phyloP scores from a whole-genome alignment of 1,140 invertebrate genomes.

The Globodera rostochiensis region DNA sequence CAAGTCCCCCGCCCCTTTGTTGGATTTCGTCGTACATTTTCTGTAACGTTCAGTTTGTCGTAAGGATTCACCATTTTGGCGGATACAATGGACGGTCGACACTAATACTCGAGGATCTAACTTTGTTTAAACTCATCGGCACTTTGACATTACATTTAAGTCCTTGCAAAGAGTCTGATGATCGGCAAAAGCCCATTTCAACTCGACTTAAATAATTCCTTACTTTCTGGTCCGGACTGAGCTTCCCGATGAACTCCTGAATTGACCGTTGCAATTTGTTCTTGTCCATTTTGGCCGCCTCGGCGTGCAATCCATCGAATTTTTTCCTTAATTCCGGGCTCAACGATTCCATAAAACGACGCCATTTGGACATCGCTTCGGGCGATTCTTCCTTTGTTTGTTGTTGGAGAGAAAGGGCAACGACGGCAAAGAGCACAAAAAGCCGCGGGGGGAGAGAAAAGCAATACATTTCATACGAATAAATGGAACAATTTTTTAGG shows the following conservation, averaged over 20 bases:
- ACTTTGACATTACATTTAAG: background rate
- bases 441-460: background rate
- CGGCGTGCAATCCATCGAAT: background rate
- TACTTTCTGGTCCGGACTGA: background rate
- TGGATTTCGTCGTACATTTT: background rate
- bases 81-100: no score
- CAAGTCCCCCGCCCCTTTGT: background rate
- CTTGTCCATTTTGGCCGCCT: background rate
- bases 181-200: background rate
- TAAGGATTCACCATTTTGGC: no score
- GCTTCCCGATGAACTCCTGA: background rate
- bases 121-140: no score
- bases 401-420: background rate
- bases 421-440: background rate
- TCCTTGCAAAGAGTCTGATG: background rate
- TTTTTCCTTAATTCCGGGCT: background rate
- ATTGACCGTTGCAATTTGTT: background rate
- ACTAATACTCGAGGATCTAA: no score
- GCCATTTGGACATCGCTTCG: constrained; percentile 1
- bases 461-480: background rate
- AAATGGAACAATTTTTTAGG: constrained; percentile 7
- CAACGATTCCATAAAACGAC: background rate
- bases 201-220: background rate
- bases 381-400: background rate
- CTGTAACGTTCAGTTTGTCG: background rate